Evolutionary conservation across 2,113 vertebrate species (phyloP), one percentile per base, ranked within the genome.

Genomic region (Syngnathus floridae): DNA sequence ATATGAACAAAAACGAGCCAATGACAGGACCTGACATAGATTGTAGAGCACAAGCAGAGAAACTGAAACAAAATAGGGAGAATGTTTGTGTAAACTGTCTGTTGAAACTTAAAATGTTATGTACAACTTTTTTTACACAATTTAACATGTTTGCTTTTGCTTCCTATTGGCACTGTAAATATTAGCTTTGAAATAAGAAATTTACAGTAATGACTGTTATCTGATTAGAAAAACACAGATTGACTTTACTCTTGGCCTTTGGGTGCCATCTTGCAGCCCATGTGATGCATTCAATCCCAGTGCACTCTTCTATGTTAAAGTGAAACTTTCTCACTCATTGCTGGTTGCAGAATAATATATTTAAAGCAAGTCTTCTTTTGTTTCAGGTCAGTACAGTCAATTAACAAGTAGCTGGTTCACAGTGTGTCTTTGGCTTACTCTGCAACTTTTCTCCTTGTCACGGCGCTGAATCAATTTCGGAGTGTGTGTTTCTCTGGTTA

Each of bases 301-400:
- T 64, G n/a, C 54, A 54, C 19, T n/a, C 17, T 49, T 2, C 49
- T 31, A 56, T 62, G 36, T 70, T 57, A 26, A 36, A 65, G 17
- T 63, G 46, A n/a, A 38, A 58, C 64, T 68, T 65, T 69, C 66
- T 67, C 70, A 67, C 75, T 70, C 57, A 31, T 31, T 31, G 26
- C 26, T 31, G 26, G 26, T 3, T 31, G 26, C 26, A 31, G 26
- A 31, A 31, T 71, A 77, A 17, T 63, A 57, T 66, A 60, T 63
- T 69, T 70, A 52, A 75, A 78, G 70, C 67, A 76, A 57, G 65
- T 59, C 38, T 62, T 65, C 56, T 46, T 35, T 73, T 79, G 79
- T 76, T 72, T 71, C 49, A 3, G 37, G 71, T 87, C 82, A 79
- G 86, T 87, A 82, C 31, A 64, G 73, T 82, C 81, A 72, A 84